Evolutionary conservation across 2,888 invertebrate genomes (phyloP).

Genomic region (Nomada ruficornis): DNA sequence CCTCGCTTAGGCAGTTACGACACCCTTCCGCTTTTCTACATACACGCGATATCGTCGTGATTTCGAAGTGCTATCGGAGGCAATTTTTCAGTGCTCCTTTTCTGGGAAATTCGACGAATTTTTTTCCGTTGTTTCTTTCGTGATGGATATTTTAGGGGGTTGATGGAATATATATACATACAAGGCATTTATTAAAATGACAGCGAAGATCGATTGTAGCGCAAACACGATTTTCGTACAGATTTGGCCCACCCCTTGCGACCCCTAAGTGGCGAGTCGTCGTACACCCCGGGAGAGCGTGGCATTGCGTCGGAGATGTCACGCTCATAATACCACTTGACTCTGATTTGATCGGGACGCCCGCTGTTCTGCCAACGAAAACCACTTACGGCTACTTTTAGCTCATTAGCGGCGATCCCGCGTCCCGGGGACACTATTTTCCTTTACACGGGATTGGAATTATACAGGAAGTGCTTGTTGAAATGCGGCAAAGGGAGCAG

Average conservation of each 20-base stretch:
- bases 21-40: not conserved
- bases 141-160: not conserved
- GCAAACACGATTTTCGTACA: slow-evolving; percentile 74
- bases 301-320: slow-evolving; percentile 59
- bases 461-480: too few relatives aligned
- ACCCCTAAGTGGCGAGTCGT: slow-evolving; percentile 69
- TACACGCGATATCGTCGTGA: not conserved
- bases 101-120: not conserved
- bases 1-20: not conserved
- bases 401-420: slow-evolving; percentile 29
- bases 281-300: not conserved
- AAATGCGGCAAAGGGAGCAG: not conserved
- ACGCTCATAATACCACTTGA: slow-evolving; percentile 59
- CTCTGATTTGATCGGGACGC: slow-evolving; percentile 63
- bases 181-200: slow-evolving; percentile 34
- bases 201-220: slow-evolving; percentile 71
- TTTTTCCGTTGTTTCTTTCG: not conserved
- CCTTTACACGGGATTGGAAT: too few relatives aligned
- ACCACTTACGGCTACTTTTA: slow-evolving; percentile 59
- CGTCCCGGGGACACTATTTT: slow-evolving; percentile 1
- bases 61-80: not conserved
- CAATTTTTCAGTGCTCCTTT: not conserved
- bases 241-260: slow-evolving; percentile 62
- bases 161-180: too few relatives aligned
- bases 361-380: slow-evolving; percentile 31